These are phyloP conservation scores for Porites australiensis DNA, from an alignment of 64 coral and sea anemone species.

Conservation along the genomic window DNA sequence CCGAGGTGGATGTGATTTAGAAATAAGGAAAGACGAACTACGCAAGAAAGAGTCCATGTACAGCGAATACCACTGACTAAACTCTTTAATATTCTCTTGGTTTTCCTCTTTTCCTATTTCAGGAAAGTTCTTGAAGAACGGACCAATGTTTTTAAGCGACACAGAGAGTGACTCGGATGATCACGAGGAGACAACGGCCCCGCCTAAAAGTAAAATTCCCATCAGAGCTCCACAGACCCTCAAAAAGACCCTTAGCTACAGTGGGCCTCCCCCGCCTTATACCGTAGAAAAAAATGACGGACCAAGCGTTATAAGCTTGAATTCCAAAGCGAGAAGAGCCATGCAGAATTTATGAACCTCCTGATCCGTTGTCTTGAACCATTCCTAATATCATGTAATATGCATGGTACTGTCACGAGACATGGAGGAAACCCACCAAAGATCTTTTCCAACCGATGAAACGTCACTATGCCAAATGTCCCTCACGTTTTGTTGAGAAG, in stretches of 20 bases:
- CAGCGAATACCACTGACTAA: neutral
- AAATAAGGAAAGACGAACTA: no score
- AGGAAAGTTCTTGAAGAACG: constrained; percentile 87
- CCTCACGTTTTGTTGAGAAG: no score
- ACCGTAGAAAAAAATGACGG: constrained; percentile 39
- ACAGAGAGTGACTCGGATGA: constrained; percentile 93
- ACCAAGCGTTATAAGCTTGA: constrained; percentile 44
- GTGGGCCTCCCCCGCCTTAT: constrained; percentile 55
- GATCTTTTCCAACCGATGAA: no score
- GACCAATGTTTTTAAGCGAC: constrained; percentile 96
- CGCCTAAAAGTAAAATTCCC: constrained; percentile 45
- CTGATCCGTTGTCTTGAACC: no score
- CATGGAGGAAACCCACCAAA: no score
- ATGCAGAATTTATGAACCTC: constrained; percentile 94
- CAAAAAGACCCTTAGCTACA: constrained; percentile 32
- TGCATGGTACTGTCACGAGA: no score
- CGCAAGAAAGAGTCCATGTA: no score
- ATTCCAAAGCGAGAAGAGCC: constrained; percentile 70
- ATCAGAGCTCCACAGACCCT: constrained; percentile 14
- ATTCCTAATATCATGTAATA: no score
- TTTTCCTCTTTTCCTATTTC: neutral
- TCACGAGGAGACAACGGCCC: constrained; percentile 52
- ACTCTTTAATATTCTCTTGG: neutral
- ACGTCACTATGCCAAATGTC: no score
- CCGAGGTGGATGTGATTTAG: no score